These are phyloP conservation scores for Alca torda DNA, from an alignment of 2,797 vertebrate species.

Conservation along the genomic window DNA sequence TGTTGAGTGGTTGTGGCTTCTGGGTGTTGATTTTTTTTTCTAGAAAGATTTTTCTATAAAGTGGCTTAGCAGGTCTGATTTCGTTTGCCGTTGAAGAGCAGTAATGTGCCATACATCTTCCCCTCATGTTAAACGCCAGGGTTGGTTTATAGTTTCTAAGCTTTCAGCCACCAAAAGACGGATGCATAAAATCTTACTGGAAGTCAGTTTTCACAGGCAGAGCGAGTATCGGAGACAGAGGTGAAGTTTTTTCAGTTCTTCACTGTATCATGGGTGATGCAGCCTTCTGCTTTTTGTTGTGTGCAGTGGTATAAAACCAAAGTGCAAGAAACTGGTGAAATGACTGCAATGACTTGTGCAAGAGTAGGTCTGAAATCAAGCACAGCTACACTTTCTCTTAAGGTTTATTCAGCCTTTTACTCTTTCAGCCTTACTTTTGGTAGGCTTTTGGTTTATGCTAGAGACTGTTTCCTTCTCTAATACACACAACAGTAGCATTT, in stretches of 20 bases:
- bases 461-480: neutral
- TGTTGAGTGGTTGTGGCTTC: neutral
- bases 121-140: neutral
- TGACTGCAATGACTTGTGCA: fast-evolving
- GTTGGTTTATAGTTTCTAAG: neutral
- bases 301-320: neutral
- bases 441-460: neutral
- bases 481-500: neutral
- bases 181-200: neutral
- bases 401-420: neutral
- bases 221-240: neutral
- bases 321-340: neutral
- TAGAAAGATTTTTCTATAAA: neutral
- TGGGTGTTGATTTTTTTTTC: no score
- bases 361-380: neutral
- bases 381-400: neutral
- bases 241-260: neutral
- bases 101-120: neutral
- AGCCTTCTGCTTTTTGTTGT: neutral
- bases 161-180: neutral
- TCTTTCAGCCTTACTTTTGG: neutral
- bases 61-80: neutral
- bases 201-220: neutral
- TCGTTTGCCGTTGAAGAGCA: neutral
- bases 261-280: neutral